Evolutionary conservation across 1,140 invertebrate genomes (phyloP), one percentile per base, ranked within the genome.

Genomic region (Euwallacea fornicatus): DNA sequence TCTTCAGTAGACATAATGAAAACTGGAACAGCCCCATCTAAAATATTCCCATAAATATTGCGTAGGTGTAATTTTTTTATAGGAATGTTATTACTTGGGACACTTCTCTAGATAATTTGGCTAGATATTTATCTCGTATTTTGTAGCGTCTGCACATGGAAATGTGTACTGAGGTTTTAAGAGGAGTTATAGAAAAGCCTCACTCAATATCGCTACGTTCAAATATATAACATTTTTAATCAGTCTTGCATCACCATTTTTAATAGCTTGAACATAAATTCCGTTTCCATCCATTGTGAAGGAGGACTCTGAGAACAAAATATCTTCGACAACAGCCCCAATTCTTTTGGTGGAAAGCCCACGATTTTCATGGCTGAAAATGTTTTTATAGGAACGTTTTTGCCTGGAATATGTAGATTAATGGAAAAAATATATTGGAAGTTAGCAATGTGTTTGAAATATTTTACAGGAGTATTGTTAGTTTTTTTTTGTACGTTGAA

Each of bases 261-360:
- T 42, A 42, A 15, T 21, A 8, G 72, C 70, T 47, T 73, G 69
- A 10, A 73, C 44, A 15, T 69, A 67, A 44, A 73, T 73, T 33
- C 67, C 66, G 42, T 66, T 66, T 60, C 50, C n/a, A 7, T 43
- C 54, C 44, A 65, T 73, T 9, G 59, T 65, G 11, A 73, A 16
- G 15, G 62, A 53, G 4, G 66, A 69, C 7, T 61, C 42, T 6
- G 16, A 42, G 53, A 69, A 41, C 11, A 41, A 13, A 53, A 69
- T 59, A 54, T 69, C 16, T 54, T 69, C 44, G 9, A 69, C 7
- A 8, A 21, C 41, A 55, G 11, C 58, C n/a, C 13, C 50, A 13
- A 13, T 46, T 7, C 44, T 58, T 41, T 46, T 69, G 42, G 62
- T 42, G 42, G 66, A 61, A 42, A 69, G 56, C 2, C 66, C 66